These are phyloP conservation scores for Pangasianodon gigas DNA, from an alignment of 2,113 vertebrate genomes.

Conservation along the genomic window DNA sequence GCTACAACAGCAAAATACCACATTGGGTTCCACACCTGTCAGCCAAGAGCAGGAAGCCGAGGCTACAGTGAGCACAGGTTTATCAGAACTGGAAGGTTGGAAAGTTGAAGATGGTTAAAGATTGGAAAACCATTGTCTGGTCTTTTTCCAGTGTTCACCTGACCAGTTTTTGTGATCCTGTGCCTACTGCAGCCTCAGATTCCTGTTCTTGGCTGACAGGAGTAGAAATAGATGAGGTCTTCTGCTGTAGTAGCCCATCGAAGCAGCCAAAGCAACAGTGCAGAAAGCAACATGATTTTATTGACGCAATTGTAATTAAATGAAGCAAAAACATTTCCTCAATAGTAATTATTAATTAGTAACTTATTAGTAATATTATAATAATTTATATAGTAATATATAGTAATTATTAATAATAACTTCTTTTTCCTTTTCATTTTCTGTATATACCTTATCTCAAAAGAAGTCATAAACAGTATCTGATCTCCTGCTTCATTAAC, in stretches of 20 bases:
- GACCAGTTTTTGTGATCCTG: not conserved
- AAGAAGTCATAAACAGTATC: slow-evolving; percentile 10
- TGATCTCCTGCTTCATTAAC: slow-evolving; percentile 21
- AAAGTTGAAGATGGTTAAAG: not conserved
- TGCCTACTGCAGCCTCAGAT: not conserved
- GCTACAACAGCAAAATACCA: not conserved
- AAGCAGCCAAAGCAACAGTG: not conserved
- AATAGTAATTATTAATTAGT: not conserved
- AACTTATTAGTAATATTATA: not conserved
- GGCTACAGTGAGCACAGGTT: not conserved
- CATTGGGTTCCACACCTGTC: not conserved
- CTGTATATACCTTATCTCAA: not conserved
- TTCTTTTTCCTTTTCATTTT: not conserved
- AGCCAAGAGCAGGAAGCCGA: not conserved
- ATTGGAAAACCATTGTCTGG: not conserved
- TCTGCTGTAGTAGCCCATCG: not conserved
- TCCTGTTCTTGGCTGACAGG: not conserved
- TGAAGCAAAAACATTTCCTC: not conserved
- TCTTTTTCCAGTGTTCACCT: not conserved
- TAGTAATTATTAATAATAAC: not conserved
- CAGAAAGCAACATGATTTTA: not conserved
- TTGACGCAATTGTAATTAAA: not conserved
- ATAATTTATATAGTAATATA: too few species aligned
- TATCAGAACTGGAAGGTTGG: not conserved
- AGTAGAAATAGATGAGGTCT: not conserved